Evolutionary conservation across 2,888 invertebrate species (phyloP).

Genomic region (Brenthis ino): DNA sequence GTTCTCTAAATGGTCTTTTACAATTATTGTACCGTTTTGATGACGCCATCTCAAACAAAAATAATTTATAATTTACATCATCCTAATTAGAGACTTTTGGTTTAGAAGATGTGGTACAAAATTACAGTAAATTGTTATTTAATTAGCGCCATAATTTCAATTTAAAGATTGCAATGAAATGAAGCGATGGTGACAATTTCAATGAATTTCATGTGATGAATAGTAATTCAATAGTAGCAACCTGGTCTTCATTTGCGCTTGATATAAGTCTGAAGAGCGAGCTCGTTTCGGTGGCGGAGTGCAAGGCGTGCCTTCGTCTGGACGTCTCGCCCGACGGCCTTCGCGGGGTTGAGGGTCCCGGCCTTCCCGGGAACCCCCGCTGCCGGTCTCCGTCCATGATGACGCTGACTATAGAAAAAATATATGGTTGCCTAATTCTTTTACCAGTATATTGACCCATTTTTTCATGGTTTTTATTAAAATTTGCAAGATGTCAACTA

Average conservation of each 20-base stretch:
- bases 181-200: too few relatives aligned
- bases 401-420: conserved; percentile 61
- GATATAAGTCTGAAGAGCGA: conserved; percentile 86
- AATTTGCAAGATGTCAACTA: too few relatives aligned
- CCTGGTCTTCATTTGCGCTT: conserved; percentile 83
- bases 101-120: background rate
- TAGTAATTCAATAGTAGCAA: conserved; percentile 43
- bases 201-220: background rate
- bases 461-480: too few relatives aligned
- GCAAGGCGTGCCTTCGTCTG: conserved; percentile 76
- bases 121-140: too few relatives aligned
- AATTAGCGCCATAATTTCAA: too few relatives aligned
- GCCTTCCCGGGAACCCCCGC: conserved; percentile 69
- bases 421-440: too few relatives aligned
- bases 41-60: conserved; percentile 33
- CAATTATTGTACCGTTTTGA: conserved; percentile 42
- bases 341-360: conserved; percentile 70
- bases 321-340: conserved; percentile 64
- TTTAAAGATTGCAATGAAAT: too few relatives aligned
- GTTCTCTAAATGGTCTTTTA: conserved; percentile 40
- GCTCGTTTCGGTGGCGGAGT: conserved; percentile 87
- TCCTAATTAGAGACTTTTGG: conserved; percentile 25
- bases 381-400: conserved; percentile 77
- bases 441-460: too few relatives aligned
- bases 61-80: conserved; percentile 17